Evolutionary conservation across 2,888 invertebrate species (phyloP), one percentile per base, ranked within the genome.

Genomic region (Melieria crassipennis): DNA sequence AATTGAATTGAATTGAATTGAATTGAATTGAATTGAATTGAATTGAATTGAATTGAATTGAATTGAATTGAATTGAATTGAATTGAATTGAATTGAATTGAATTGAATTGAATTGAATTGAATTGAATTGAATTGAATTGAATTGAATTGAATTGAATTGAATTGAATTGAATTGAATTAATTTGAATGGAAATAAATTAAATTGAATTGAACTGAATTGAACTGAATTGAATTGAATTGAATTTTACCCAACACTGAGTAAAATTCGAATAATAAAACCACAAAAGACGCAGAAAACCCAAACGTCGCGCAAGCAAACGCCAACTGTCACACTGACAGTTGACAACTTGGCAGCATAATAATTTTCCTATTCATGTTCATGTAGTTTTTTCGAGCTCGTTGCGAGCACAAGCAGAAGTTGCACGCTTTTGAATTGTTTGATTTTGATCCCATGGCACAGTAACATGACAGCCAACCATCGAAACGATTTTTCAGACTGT

Each of bases 291-390:
- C 30, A 30, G 30, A 30, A 30, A 30, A 30, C 30, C 30, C 2
- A 30, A 30, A 30, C 30, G 30, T 30, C 30, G 30, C 30, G 30
- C 30, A 30, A 30, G 30, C 30, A 30, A 3, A 30, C 30, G 30
- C 30, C 30, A 30, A 30, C 30, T 30, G 30, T 30, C 30, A 30
- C 30, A 61, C 45, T 61, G 61, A 61, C 61, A 61, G 61, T 61
- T 61, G 61, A 61, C 61, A 61, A 61, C 45, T 61, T 46, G 61
- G 61, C 61, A 42, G 61, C 30, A 30, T 30, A 30, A 30, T 30
- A 30, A 2, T 30, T 30, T 30, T 30, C 30, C 30, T 30, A 30
- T 30, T 30, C 30, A 30, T 30, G 30, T 30, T 30, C 30, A 30
- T 30, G 30, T 30, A 30, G 30, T 30, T 30, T 30, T 30, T 30